Evolutionary conservation across 2,888 invertebrate genomes (phyloP).

Genomic region (Mycogona germanica): DNA sequence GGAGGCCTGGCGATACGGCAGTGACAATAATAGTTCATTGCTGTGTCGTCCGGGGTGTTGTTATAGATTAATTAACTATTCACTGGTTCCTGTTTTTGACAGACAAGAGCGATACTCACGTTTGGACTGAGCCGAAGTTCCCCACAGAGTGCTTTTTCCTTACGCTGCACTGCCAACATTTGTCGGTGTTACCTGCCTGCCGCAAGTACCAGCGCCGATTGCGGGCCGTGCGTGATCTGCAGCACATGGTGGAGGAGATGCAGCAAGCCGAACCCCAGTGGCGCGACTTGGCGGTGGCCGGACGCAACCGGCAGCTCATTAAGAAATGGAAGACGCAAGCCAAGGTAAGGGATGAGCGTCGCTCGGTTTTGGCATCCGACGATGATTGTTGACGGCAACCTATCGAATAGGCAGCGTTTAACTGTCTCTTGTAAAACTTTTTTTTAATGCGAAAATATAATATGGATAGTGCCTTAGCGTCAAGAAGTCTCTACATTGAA

Average conservation of each 20-base stretch:
- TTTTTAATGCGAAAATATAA: no score
- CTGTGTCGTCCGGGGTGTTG: neutral
- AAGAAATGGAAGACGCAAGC: conserved; percentile 79
- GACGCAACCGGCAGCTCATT: conserved; percentile 67
- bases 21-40: conserved; percentile 12
- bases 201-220: conserved; percentile 67
- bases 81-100: neutral
- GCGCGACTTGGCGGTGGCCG: conserved; percentile 60
- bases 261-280: conserved; percentile 68
- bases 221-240: conserved; percentile 67
- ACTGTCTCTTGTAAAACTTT: no score
- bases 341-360: no score
- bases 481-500: no score
- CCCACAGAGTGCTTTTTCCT: conserved; percentile 96
- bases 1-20: no score
- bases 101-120: conserved; percentile 32
- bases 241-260: conserved; percentile 70
- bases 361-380: no score
- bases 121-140: conserved; percentile 73
- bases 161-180: conserved; percentile 85
- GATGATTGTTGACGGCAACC: no score
- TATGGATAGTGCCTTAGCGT: no score
- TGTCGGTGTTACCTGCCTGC: conserved; percentile 76
- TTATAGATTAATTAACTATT: neutral
- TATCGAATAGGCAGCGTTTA: no score